A percentile compares a stretch with the other conserved stretches of the same genome.
Evolutionary conservation across 2,888 invertebrate genomes (phyloP).

Genomic region (Sminthurides aquaticus): DNA sequence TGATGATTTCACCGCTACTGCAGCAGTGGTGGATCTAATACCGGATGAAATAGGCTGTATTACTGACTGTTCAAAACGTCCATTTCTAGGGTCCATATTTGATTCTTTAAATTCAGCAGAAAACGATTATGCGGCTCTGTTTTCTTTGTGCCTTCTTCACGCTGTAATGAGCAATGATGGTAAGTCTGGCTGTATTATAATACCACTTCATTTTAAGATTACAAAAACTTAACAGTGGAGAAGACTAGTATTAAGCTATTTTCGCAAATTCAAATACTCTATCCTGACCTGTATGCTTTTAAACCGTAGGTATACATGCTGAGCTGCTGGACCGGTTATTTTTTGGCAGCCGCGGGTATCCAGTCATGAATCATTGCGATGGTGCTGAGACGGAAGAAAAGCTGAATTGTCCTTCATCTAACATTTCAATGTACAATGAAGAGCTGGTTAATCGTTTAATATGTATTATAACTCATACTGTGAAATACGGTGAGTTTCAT

Average conservation of each 20-base stretch:
- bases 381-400: constrained; percentile 43
- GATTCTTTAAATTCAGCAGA: constrained; percentile 79
- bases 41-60: constrained; percentile 13
- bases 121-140: constrained; percentile 89
- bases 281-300: no score
- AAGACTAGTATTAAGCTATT: no score
- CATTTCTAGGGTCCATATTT: constrained; percentile 82
- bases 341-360: constrained; percentile 21
- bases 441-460: constrained; percentile 74
- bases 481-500: constrained; percentile 75
- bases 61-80: constrained; percentile 49
- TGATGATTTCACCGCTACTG: not conserved
- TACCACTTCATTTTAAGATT: constrained; percentile 4
- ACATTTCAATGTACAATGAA: constrained; percentile 58
- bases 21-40: not conserved
- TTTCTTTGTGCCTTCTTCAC: constrained; percentile 83
- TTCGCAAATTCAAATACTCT: no score
- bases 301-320: constrained; percentile 75
- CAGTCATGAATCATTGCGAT: constrained; percentile 46
- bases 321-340: constrained; percentile 55
- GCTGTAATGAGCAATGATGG: constrained; percentile 91
- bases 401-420: not conserved
- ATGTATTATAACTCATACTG: constrained; percentile 71
- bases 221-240: no score
- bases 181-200: constrained; percentile 48